Evolutionary conservation across 2,888 invertebrate genomes (phyloP), one percentile per base, ranked within the genome.

Genomic region (Strigamia maritima): DNA sequence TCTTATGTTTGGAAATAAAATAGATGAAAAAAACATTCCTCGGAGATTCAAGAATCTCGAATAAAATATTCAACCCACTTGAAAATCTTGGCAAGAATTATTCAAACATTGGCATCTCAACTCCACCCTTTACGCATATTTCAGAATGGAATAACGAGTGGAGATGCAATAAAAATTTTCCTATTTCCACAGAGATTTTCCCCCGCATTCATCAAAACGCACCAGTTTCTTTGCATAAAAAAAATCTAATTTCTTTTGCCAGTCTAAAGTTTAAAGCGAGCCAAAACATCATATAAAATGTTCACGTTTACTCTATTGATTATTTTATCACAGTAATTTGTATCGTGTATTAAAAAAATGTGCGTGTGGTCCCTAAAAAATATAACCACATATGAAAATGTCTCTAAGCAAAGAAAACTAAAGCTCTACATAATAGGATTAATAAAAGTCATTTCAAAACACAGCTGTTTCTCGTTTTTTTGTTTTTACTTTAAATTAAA

Each of bases 131-230:
- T 54, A 54, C 54, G n/a, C 44, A 44, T 44, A 44, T 44, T 44
- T 44, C n/a, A 54, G 54, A 54, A 54, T 19, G 19, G 54, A 54
- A 54, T 54, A 54, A 54, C 54, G 19, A n/a, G 54, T 8, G 8
- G 54, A 54, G 54, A 54, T 54, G 54, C 54, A 54, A 54, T 54
- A 54, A 54, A 54, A 54, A 44, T 44, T 54, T 54, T 54, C 54
- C 54, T 54, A 54, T 54, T 54, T 54, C 19, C 54, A 54, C 54
- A 7, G 19, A 54, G 19, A 19, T n/a, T 54, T 54, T 22, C 19
- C 54, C 8, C 54, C 1, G 19, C 54, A 19, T 54, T 54, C 54
- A 54, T 54, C 54, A 54, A 44, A 44, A 54, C n/a, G 54, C 54
- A 19, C 19, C 8, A 54, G n/a, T 54, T 54, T 19, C n/a, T 54